Evolutionary conservation across 2,797 vertebrate genomes (phyloP), one percentile per base, ranked within the genome.

Genomic region (Eospalax fontanierii): DNA sequence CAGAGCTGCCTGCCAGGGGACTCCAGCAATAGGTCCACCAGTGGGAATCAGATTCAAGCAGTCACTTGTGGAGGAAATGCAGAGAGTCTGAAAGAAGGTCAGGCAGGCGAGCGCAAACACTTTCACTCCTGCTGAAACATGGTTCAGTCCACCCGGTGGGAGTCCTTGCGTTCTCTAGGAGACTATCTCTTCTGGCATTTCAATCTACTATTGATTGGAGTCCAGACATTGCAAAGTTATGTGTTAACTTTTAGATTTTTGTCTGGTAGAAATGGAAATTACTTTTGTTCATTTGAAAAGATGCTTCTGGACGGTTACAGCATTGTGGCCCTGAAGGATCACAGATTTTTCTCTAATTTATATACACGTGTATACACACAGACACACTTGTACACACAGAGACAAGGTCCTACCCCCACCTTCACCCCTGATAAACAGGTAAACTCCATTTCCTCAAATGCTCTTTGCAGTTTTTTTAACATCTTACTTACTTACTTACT

Each of bases 261-360:
- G 89, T 90, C 79, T 71, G 21, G 33, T 86, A 83, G 66, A 96
- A 87, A 91, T 94, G 74, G 35, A 95, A 93, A 95, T 86, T 46
- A 92, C 35, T 87, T 90, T 35, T 78, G 10, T 74, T 92, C 66
- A 18, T 2, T 40, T 73, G 3, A 70, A 81, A 59, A 89, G 21
- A 84, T 78, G 33, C 15, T 40, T 38, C 80, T 57, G 2, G 54
- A 70, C 92, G 65, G 33, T 79, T 90, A 24, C 6, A 28, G 59
- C 38, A 70, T 14, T n/a, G 80, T 50, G 63, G 15, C 19, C 82
- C 15, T 88, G 1, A n/a, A 61, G 30, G 11, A 61, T 40, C 61
- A 30, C 63, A 74, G 15, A 82, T 75, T 75, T 80, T 3, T 70
- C 40, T 91, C 81, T 82, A 70, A 66, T 38, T 57, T 35, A 46